Base-by-base conservation (phyloP, 2,113 vertebrate species). In the Nibea albiflora region DNA sequence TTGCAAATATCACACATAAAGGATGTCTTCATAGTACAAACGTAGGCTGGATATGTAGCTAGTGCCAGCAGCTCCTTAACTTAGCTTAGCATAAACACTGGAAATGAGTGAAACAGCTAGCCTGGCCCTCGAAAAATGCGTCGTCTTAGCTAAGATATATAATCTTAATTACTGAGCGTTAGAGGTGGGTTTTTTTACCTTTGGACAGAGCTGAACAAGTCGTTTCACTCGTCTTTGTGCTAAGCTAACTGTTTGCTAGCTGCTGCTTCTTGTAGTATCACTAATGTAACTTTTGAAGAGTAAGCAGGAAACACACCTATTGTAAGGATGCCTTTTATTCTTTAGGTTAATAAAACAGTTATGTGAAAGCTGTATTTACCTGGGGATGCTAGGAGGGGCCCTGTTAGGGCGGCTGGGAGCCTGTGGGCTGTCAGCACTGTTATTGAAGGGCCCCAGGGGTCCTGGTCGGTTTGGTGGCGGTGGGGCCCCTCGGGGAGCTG, bases 351-450 rank as follows among this genome's bases (percentile, higher is more conserved):
- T 19, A 26, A 28, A 67, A n/a, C 4, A 54, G 4, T 31, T 31
- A 16, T 64, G 11, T 76, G 26, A 26, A n/a, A 3, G 5, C 2
- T 58, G 24, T 0, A 16, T 94, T 97, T 95, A 99, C 98, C 97
- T 99, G 50, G 98, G 98, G 77, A 98, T 95, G 8, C 96, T 98
- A 66, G 97, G 97, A 53, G 97, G 97, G 42, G 97, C 97, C 83
- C 97, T 91, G 6, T 96, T 96, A 0, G 98, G 97, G 76, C 97
- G 95, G 24, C 96, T 98, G 3, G 97, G 97, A 35, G 98, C 95
- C 88, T 98, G 97, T 0, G 97, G 97, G 87, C 95, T 95, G 8
- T 98, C 97, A 31, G 92, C 95, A 62, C 88, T 95, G 76, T 94
- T 96, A 22, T 96, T 96, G 71, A 98, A 96, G 0, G 96, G 96